These are phyloP conservation scores for Drosophila kohkoa DNA, from an alignment of 1,140 invertebrate genomes.

Conservation along the genomic window DNA sequence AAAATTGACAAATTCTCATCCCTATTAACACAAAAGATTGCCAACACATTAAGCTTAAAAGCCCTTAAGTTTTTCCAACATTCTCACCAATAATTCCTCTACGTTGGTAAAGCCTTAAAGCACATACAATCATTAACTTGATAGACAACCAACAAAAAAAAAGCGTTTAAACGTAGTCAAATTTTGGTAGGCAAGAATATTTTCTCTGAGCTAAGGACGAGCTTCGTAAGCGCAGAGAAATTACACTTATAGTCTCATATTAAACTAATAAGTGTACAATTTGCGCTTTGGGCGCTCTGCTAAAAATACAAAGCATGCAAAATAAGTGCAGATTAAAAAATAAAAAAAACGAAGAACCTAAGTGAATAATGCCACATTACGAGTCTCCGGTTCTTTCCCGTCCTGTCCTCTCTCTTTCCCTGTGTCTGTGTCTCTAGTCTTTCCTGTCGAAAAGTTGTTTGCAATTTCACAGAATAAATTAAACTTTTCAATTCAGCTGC, in stretches of 20 bases:
- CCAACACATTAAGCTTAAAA: no score
- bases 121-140: neutral
- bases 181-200: no score
- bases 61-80: no score
- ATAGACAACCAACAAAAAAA: neutral
- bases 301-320: constrained; percentile 16
- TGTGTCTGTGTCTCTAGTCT: neutral
- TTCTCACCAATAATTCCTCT: no score
- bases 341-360: constrained; percentile 2
- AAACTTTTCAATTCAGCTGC: constrained; percentile 38
- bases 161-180: neutral
- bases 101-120: no score
- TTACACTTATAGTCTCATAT: constrained; percentile 14
- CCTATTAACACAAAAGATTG: no score
- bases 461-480: constrained; percentile 39
- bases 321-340: constrained; percentile 32
- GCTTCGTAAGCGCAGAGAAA: neutral
- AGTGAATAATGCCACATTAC: constrained; percentile 49
- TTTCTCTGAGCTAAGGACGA: no score
- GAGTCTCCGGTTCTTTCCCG: neutral
- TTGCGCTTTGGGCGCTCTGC: constrained; percentile 8
- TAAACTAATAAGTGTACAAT: constrained; percentile 22
- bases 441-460: constrained; percentile 26
- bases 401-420: neutral
- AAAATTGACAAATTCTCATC: no score